Evolutionary conservation across 2,797 vertebrate genomes (phyloP).

Genomic region (Tolypeutes matacus): DNA sequence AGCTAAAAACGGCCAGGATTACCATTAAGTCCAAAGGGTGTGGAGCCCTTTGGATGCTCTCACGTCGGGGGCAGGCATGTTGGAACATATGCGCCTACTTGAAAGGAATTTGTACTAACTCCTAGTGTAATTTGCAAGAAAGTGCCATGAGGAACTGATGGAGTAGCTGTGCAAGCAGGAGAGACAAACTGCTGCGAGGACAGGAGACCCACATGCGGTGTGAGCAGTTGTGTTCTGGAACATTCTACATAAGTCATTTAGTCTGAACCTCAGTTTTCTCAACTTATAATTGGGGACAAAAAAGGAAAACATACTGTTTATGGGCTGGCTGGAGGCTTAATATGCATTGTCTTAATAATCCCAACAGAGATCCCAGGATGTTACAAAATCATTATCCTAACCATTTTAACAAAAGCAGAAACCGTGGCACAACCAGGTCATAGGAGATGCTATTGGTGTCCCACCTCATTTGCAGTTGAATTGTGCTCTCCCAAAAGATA

Average conservation of each 20-base stretch:
- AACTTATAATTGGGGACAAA: not conserved
- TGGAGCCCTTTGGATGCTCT: not conserved
- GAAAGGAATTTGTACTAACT: not conserved
- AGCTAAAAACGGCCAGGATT: not conserved
- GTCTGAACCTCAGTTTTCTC: not conserved
- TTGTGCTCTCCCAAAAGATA: too few relatives aligned
- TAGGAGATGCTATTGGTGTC: not conserved
- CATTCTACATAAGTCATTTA: not conserved
- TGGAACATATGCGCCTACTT: not conserved
- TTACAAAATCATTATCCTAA: not conserved
- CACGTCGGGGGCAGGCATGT: not conserved
- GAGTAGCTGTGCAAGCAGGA: not conserved
- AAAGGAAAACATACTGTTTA: not conserved
- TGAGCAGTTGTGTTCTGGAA: accelerated
- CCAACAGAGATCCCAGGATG: not conserved
- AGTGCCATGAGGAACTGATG: not conserved
- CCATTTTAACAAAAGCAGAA: not conserved
- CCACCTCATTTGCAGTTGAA: too few relatives aligned
- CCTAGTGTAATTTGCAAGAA: not conserved
- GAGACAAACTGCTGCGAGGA: not conserved
- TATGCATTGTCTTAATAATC: not conserved
- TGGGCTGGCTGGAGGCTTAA: not conserved
- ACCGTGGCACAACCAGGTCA: accelerated
- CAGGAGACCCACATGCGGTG: not conserved
- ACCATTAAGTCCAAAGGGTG: not conserved